Evolutionary conservation across 1,140 invertebrate species (phyloP), one percentile per base, ranked within the genome.

Genomic region (Diorhabda sublineata): DNA sequence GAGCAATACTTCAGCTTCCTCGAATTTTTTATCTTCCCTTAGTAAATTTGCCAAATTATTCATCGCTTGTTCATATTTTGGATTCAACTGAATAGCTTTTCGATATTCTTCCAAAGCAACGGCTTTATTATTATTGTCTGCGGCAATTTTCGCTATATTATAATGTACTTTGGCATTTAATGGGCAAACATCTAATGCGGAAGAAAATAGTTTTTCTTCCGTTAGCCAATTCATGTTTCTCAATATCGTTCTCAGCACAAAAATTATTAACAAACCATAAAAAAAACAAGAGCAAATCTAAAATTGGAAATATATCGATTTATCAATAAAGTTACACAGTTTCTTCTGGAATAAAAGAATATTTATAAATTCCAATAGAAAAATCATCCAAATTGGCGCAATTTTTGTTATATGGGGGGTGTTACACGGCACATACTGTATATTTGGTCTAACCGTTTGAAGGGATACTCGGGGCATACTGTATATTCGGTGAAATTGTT

Each of bases 141-240:
- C 91, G 60, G 91, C 88, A 70, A 90, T 87, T 83, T 97, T 96
- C 0, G 90, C 97, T 67, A 98, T 89, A 82, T 98, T 98, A 79
- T 98, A 99, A 81, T 97, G 95, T 7, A 98, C 92, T 87, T 98
- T 97, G 11, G 95, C 95, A 85, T 98, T 98, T 5, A 89, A 80
- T 3, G 93, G 93, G 77, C 93, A 96, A 59, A 96, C 90, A 47
- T 82, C 73, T 6, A 92, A 73, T 0, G 89, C 94, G 58, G 90
- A 92, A 61, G 80, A 81, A 74, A 93, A 96, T 3, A 96, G 78
- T 5, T 80, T 76, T 69, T 87, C 86, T 82, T 95, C 95, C 67
- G 82, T 89, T 57, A 85, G 85, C 95, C 95, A 97, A 61, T 96
- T 89, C 3, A 81, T 77, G 71, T 91, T 92, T 74, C 95, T 86